Evolutionary conservation across 2,888 invertebrate species (phyloP).

Genomic region (Diaperis boleti): DNA sequence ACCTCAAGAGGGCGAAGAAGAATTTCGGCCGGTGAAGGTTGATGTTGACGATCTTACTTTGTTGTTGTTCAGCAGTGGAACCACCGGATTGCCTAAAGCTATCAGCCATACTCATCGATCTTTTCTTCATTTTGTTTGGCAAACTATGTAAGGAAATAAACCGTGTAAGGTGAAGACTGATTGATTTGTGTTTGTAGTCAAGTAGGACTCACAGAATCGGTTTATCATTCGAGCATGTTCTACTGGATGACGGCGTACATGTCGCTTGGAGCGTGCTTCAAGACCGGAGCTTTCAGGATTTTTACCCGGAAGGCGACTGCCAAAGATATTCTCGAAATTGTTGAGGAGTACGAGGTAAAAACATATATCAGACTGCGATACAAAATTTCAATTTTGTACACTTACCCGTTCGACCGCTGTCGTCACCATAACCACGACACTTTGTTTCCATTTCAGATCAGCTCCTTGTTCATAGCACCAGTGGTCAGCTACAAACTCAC

Average conservation of each 20-base stretch:
- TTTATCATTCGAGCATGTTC: conserved; percentile 48
- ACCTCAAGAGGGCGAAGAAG: conserved; percentile 34
- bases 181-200: neutral
- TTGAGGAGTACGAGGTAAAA: conserved; percentile 53
- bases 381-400: no score
- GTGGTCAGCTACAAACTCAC: conserved; percentile 46
- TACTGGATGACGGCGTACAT: conserved; percentile 58
- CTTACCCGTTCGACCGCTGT: neutral
- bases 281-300: conserved; percentile 49
- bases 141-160: no score
- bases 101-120: conserved; percentile 51
- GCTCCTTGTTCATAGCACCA: conserved; percentile 39
- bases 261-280: conserved; percentile 44
- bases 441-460: conserved; percentile 12
- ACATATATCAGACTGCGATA: no score
- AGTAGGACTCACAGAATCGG: neutral
- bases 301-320: conserved; percentile 44
- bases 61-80: conserved; percentile 61
- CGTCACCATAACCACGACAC: neutral
- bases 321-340: conserved; percentile 43
- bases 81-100: conserved; percentile 59
- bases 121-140: conserved; percentile 31
- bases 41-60: conserved; percentile 48
- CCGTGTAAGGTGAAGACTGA: neutral
- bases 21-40: conserved; percentile 36